phyloP scores from a whole-genome alignment of 2,113 vertebrate genomes.

The Aix galericulata region DNA sequence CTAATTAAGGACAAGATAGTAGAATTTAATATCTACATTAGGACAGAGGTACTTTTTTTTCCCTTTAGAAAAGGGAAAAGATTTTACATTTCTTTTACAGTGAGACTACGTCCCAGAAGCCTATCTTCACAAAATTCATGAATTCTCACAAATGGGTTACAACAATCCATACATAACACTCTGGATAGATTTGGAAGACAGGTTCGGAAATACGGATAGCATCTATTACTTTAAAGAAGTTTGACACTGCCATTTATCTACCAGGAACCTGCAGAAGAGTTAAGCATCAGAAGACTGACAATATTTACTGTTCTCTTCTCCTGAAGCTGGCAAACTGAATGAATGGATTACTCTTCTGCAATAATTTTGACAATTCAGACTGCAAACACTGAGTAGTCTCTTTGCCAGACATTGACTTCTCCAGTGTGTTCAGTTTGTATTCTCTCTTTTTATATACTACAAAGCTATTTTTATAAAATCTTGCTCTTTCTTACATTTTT shows the following conservation, averaged over 20 bases:
- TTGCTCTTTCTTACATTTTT: background rate
- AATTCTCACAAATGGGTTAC: background rate
- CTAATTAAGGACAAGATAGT: background rate
- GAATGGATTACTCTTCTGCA: background rate
- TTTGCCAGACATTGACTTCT: background rate
- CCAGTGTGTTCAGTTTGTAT: background rate
- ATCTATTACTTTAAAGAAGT: background rate
- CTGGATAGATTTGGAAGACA: background rate
- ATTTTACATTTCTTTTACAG: background rate
- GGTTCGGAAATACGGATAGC: background rate
- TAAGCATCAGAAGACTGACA: background rate
- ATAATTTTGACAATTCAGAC: background rate
- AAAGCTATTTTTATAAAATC: background rate
- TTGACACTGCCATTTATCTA: background rate
- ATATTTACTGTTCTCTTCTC: too few relatives aligned
- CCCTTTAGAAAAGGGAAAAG: background rate
- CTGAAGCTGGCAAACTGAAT: background rate
- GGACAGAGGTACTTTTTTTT: too few relatives aligned
- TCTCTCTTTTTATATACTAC: background rate
- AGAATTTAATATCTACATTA: too few relatives aligned
- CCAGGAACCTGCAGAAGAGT: background rate
- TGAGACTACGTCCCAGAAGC: background rate
- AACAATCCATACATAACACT: background rate
- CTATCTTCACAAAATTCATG: background rate
- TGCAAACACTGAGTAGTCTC: background rate